These are phyloP conservation scores for Lamproptera curius DNA, from an alignment of 2,888 invertebrate species.

Conservation along the genomic window DNA sequence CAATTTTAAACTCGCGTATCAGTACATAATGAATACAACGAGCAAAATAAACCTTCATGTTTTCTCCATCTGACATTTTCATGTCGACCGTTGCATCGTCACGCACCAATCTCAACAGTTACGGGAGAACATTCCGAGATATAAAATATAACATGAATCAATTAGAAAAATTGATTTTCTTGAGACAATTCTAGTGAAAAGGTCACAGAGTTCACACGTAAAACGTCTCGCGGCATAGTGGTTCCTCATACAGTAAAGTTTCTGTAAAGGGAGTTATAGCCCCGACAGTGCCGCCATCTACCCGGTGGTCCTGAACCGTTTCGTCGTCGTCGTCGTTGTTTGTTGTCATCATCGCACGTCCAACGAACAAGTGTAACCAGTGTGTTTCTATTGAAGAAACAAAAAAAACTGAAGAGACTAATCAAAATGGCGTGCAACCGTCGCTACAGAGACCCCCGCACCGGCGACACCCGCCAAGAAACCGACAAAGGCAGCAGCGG, in stretches of 20 bases:
- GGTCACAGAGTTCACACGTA: slow-evolving; percentile 24
- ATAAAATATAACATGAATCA: no score
- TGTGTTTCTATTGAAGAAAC: background rate
- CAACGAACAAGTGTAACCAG: background rate
- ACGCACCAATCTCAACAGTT: no score
- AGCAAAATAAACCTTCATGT: background rate
- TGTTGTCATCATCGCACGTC: no score
- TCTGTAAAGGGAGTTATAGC: background rate
- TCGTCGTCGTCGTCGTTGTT: no score
- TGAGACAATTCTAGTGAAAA: slow-evolving; percentile 25
- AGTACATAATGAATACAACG: slow-evolving; percentile 2
- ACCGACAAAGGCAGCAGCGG: no score
- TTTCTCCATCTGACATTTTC: background rate
- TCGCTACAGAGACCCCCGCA: slow-evolving; percentile 39
- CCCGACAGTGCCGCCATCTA: background rate
- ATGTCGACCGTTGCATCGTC: no score
- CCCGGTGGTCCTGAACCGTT: no score
- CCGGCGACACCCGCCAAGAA: slow-evolving; percentile 43
- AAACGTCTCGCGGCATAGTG: slow-evolving; percentile 24
- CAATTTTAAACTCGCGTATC: background rate
- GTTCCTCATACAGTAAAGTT: slow-evolving; percentile 23
- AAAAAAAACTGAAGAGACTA: no score
- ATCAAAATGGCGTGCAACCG: slow-evolving; percentile 38
- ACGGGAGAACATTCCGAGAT: background rate
- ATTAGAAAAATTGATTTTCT: no score